These are phyloP conservation scores for Petromus typicus DNA, from an alignment of 2,113 vertebrate species.

Conservation along the genomic window DNA sequence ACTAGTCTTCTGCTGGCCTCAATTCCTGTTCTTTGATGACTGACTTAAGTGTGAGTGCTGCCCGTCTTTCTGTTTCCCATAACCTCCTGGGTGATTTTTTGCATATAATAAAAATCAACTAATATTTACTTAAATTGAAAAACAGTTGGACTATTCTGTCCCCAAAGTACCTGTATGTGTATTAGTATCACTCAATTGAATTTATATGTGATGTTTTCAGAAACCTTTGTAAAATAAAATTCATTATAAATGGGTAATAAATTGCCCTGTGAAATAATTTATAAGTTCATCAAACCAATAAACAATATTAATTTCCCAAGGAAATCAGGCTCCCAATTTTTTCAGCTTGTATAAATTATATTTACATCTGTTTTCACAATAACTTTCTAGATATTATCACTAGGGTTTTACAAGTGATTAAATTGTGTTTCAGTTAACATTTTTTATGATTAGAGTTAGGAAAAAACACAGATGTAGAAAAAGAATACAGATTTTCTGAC, in stretches of 20 bases:
- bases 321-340: background rate
- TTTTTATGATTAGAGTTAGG: background rate
- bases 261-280: background rate
- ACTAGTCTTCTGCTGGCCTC: background rate
- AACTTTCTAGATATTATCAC: background rate
- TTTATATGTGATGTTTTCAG: background rate
- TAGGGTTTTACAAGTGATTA: background rate
- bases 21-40: background rate
- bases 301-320: background rate
- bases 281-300: background rate
- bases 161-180: background rate
- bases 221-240: conserved; percentile 38
- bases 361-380: background rate
- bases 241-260: background rate
- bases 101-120: background rate
- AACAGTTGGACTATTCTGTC: background rate
- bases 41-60: background rate
- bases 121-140: background rate
- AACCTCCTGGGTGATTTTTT: background rate
- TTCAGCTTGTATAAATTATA: background rate
- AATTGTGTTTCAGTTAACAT: background rate
- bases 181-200: background rate
- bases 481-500: background rate
- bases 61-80: background rate
- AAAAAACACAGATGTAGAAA: background rate